phyloP scores from a whole-genome alignment of 2,797 vertebrate species.

The Saxicola maurus region DNA sequence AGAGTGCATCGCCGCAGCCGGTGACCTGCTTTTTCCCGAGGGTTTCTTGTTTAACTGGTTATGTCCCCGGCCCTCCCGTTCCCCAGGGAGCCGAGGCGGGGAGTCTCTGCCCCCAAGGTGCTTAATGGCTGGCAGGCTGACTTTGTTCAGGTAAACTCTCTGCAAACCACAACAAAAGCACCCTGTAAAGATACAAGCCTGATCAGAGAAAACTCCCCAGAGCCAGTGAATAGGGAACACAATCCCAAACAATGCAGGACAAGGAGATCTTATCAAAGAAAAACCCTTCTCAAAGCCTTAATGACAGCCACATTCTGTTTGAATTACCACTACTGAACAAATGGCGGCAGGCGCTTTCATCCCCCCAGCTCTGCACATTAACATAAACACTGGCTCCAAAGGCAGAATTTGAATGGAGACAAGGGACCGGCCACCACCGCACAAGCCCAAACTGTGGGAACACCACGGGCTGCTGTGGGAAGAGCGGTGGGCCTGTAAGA shows the following conservation, averaged over 20 bases:
- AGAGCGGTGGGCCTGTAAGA: background rate
- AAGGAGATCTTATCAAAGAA: constrained; percentile 81
- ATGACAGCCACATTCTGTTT: constrained; percentile 76
- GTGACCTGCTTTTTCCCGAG: background rate
- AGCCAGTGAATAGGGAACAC: constrained; percentile 73
- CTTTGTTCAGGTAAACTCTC: constrained; percentile 75
- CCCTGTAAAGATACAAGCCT: constrained; percentile 75
- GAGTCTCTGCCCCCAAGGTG: constrained; percentile 64
- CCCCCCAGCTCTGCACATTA: constrained; percentile 63
- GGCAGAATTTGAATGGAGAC: constrained; percentile 72
- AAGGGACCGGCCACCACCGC: constrained; percentile 36
- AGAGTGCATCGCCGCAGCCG: background rate
- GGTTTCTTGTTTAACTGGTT: constrained; percentile 48
- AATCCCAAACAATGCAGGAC: constrained; percentile 73
- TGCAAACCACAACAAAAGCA: constrained; percentile 76
- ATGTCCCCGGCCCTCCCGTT: background rate
- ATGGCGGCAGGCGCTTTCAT: constrained; percentile 76
- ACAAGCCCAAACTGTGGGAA: constrained; percentile 24
- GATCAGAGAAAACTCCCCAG: constrained; percentile 72
- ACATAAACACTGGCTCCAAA: constrained; percentile 71
- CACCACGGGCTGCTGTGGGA: constrained; percentile 11
- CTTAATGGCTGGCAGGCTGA: constrained; percentile 67
- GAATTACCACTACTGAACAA: constrained; percentile 80
- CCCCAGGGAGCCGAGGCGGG: constrained; percentile 50
- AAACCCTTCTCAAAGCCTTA: constrained; percentile 71